phyloP scores from a whole-genome alignment of 2,113 vertebrate species.

The Leiothrix lutea region DNA sequence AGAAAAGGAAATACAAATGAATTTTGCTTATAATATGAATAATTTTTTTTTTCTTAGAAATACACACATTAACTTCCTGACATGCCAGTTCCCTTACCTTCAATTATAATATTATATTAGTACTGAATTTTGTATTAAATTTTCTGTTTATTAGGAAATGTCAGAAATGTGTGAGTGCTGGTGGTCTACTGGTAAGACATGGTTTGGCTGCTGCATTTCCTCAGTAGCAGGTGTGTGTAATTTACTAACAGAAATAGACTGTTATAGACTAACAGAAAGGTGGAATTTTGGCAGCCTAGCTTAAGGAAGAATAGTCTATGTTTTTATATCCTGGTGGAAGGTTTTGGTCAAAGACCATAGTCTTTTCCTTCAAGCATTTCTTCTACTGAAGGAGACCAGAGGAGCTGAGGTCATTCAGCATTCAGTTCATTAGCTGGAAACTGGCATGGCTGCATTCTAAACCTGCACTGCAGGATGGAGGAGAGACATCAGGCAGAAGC shows the following conservation, averaged over 20 bases:
- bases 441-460: neutral
- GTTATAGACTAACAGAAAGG: neutral
- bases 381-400: neutral
- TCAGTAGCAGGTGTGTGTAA: neutral
- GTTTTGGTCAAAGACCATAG: neutral
- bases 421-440: neutral
- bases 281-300: neutral
- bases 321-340: neutral
- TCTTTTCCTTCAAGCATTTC: neutral
- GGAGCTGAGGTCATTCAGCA: neutral
- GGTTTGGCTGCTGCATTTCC: neutral
- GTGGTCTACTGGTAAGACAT: neutral
- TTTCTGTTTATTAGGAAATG: neutral
- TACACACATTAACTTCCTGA: neutral
- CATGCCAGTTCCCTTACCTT: neutral
- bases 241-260: neutral
- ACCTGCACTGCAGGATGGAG: neutral
- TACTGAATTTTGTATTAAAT: neutral
- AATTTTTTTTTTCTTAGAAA: neutral
- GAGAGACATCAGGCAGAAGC: neutral
- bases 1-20: neutral
- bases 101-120: neutral
- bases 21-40: neutral
- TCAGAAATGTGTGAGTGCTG: neutral
- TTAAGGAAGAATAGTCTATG: neutral